These are phyloP conservation scores for Trichoplusia ni DNA, from an alignment of 1,140 invertebrate species.

Conservation along the genomic window DNA sequence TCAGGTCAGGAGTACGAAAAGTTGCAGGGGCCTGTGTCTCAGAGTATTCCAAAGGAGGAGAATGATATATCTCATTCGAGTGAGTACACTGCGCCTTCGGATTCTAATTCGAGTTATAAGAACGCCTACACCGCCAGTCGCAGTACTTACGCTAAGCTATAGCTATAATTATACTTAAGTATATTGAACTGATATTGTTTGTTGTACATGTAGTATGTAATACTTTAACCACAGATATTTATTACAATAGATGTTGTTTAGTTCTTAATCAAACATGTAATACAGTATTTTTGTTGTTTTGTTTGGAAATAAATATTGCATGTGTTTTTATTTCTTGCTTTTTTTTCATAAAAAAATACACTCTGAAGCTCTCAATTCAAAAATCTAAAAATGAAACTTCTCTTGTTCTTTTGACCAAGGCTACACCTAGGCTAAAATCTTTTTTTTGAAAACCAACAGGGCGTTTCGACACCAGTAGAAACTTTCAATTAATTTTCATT, in stretches of 20 bases:
- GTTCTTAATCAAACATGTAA: neutral
- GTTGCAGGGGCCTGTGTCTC: constrained; percentile 44
- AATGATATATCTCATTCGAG: constrained; percentile 53
- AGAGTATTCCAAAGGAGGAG: constrained; percentile 56
- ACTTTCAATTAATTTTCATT: no score
- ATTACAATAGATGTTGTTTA: constrained; percentile 8
- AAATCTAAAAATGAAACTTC: no score
- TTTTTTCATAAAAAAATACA: neutral
- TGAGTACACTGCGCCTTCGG: constrained; percentile 59
- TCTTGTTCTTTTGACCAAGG: no score
- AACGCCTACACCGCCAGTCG: constrained; percentile 49
- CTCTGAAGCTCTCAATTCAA: neutral
- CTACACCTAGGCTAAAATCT: no score
- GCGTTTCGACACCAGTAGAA: no score
- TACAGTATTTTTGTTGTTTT: neutral
- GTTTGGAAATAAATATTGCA: constrained; percentile 11
- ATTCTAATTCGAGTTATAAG: constrained; percentile 57
- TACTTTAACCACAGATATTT: constrained; percentile 25
- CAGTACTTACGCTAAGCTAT: constrained; percentile 47
- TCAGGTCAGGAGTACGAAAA: constrained; percentile 66
- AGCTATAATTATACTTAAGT: neutral
- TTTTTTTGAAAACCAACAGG: no score
- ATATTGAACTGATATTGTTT: neutral
- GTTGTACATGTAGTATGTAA: constrained; percentile 3
- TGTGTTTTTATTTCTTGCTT: neutral